Evolutionary conservation across 2,797 vertebrate genomes (phyloP), one percentile per base, ranked within the genome.

Genomic region (Gallinago stenura): DNA sequence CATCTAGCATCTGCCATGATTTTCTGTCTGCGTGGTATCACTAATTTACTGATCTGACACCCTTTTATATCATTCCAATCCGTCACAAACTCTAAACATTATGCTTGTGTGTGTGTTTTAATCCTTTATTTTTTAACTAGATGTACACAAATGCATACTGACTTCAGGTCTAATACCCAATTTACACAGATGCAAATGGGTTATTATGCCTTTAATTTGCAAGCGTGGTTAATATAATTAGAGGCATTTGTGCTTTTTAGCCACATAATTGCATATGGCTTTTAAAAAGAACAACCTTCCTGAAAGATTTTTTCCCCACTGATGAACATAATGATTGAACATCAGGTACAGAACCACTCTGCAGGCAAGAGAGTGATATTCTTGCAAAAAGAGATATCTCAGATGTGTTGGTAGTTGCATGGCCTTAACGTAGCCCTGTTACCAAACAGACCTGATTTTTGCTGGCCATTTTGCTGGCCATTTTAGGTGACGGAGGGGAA

Each of bases 191-290:
- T 80, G 88, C 86, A 96, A 79, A 77, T 78, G 64, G 68, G 30
- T 86, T 90, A 84, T 95, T 94, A 70, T 68, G 85, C 60, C 90
- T 95, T 95, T 80, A 80, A 89, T 95, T 95, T 91, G 77, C 78
- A 87, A 93, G 64, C 81, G 35, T 45, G 61, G 73, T 68, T 73
- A 66, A 65, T 90, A n/a, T 89, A 89, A 85, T 94, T 92, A 93
- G 89, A 94, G 57, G 45, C 35, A 61, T 91, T 96, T 94, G 56
- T 90, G 71, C 80, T 87, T 93, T 95, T 94, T 91, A 95, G 92
- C 43, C 88, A 82, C 73, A 73, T 58, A 84, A 60, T 58, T 93
- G 83, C 73, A 90, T 77, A 68, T 78, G 48, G 64, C 64, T 83
- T 83, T 90, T 53, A 43, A 65, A 90, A 92, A 78, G 69, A 86